Percentiles rank a stretch among this genome's conserved stretches.
These are phyloP conservation scores for Micromesistius poutassou DNA, from an alignment of 2,797 vertebrate species.

Conservation along the genomic window DNA sequence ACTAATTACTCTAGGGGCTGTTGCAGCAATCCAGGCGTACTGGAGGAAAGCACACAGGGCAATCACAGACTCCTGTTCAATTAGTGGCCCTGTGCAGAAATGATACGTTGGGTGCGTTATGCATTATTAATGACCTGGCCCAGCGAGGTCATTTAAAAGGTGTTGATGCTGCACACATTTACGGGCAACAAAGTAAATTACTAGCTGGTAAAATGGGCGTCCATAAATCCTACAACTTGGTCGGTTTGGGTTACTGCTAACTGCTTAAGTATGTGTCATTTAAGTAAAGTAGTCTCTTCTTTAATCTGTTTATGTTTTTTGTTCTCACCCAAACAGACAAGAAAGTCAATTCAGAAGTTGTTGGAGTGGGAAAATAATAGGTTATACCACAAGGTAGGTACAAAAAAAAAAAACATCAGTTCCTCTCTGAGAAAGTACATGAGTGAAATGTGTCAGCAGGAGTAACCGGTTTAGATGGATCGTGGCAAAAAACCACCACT, in stretches of 20 bases:
- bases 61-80: constrained; percentile 52
- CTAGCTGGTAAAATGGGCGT: constrained; percentile 69
- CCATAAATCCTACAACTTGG: constrained; percentile 66
- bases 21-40: constrained; percentile 51
- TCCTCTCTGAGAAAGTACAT: constrained; percentile 42
- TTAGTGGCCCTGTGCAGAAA: constrained; percentile 64
- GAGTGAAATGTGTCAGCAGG: constrained; percentile 31
- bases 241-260: constrained; percentile 51
- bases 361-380: constrained; percentile 99
- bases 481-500: constrained; percentile 49
- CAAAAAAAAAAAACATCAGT: constrained; percentile 20
- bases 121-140: constrained; percentile 14
- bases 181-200: constrained; percentile 71
- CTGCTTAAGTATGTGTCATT: constrained; percentile 47
- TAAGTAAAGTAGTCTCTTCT: not conserved
- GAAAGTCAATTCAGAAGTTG: constrained; percentile 96
- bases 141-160: constrained; percentile 54
- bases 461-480: constrained; percentile 39
- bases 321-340: constrained; percentile 76
- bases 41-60: constrained; percentile 38
- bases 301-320: not conserved
- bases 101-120: constrained; percentile 32
- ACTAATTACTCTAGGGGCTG: constrained; percentile 56
- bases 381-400: constrained; percentile 97
- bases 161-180: constrained; percentile 56